Conservation (phyloP, 2,113 vertebrate genomes). For the Notechis scutatus region DNA sequence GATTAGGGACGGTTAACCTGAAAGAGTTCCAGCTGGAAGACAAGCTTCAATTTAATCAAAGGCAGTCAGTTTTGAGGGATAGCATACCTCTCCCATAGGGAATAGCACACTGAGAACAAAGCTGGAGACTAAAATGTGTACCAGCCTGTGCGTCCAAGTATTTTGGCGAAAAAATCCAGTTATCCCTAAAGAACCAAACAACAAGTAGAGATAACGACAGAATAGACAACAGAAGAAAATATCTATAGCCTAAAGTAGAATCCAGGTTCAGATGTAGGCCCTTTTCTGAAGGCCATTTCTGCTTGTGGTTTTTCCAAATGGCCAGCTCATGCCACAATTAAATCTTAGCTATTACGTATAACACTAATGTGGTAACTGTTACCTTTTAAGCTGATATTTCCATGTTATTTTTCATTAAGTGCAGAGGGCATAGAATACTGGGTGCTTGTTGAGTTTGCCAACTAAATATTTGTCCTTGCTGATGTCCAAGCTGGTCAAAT, state of each 20-base stretch:
- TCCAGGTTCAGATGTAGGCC: not conserved
- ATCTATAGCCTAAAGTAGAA: slow-evolving; percentile 9
- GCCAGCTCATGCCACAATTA: not conserved
- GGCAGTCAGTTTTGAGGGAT: slow-evolving; percentile 48
- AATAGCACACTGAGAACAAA: slow-evolving; percentile 34
- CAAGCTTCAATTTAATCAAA: slow-evolving; percentile 59
- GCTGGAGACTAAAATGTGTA: slow-evolving; percentile 32
- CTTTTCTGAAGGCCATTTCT: not conserved
- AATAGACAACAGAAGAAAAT: slow-evolving; percentile 47
- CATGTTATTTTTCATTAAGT: not conserved
- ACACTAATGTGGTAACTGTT: not conserved
- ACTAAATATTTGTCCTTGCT: not conserved
- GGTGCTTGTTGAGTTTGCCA: not conserved
- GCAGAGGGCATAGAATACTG: not conserved
- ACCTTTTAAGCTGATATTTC: not conserved
- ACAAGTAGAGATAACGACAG: slow-evolving; percentile 57
- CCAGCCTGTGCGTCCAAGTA: not conserved
- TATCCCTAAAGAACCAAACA: slow-evolving; percentile 41
- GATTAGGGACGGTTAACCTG: slow-evolving; percentile 58
- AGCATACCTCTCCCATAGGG: slow-evolving; percentile 44
- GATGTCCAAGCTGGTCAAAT: not conserved
- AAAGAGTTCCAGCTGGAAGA: slow-evolving; percentile 48
- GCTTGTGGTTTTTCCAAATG: not conserved
- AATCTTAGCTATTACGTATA: not conserved
- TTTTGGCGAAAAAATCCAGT: slow-evolving; percentile 37